These are phyloP conservation scores for Gracilinanus agilis DNA, from an alignment of 2,113 vertebrate species.

Conservation along the genomic window DNA sequence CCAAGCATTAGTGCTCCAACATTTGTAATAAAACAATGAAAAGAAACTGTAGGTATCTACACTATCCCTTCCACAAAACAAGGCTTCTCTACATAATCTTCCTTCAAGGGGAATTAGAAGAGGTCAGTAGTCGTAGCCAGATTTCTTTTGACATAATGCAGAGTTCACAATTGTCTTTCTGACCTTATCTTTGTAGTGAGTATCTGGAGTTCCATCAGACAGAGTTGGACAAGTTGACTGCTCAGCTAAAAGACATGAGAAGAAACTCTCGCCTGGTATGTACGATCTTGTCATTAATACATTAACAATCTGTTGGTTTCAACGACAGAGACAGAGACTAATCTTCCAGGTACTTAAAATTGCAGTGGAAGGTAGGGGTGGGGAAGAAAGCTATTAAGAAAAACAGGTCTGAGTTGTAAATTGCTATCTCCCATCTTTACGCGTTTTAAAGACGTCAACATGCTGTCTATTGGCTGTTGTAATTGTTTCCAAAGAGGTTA, in stretches of 20 bases:
- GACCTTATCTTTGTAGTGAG: slow-evolving; percentile 87
- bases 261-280: slow-evolving; percentile 98
- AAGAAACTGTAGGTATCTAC: background rate
- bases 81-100: background rate
- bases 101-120: background rate
- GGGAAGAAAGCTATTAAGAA: background rate
- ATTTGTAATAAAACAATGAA: background rate
- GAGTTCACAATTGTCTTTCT: slow-evolving; percentile 52
- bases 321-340: background rate
- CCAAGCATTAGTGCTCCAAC: background rate
- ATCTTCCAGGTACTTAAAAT: background rate
- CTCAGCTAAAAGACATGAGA: slow-evolving; percentile 97
- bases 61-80: background rate
- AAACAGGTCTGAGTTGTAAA: background rate
- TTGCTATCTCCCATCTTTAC: background rate
- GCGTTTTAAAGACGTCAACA: slow-evolving; percentile 23
- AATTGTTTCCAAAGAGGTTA: background rate
- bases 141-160: background rate
- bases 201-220: slow-evolving; percentile 97
- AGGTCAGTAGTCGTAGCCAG: slow-evolving; percentile 26
- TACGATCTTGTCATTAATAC: slow-evolving; percentile 27
- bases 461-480: background rate
- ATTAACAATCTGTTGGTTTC: background rate
- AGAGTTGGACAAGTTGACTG: slow-evolving; percentile 94
- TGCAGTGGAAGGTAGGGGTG: background rate